phyloP scores from a whole-genome alignment of 2,888 invertebrate genomes.

The Ferdinandea cuprea region DNA sequence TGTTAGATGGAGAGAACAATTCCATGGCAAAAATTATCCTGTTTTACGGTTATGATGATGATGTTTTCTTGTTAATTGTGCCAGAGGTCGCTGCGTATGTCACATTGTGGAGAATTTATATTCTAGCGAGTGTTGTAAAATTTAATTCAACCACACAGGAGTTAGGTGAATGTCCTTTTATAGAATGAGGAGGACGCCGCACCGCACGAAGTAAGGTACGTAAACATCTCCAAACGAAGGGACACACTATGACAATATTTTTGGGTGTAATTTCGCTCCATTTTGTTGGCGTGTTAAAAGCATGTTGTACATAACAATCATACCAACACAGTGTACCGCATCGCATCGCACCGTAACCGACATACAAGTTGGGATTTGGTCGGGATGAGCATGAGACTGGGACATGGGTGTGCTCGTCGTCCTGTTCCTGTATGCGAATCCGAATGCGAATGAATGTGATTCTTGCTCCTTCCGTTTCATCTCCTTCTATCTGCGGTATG shows the following conservation, averaged over 20 bases:
- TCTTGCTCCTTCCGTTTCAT: not conserved
- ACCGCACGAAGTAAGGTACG: slow-evolving; percentile 32
- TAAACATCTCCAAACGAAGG: slow-evolving; percentile 58
- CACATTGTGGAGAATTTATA: slow-evolving; percentile 73
- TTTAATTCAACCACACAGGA: slow-evolving; percentile 73
- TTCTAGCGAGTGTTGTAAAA: slow-evolving; percentile 73
- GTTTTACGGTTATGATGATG: slow-evolving; percentile 74
- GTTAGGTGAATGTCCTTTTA: slow-evolving; percentile 69
- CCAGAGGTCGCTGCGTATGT: slow-evolving; percentile 73
- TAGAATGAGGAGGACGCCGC: not conserved
- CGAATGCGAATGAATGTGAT: slow-evolving; percentile 12
- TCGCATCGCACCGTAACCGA: slow-evolving; percentile 37
- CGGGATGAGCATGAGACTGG: too few relatives aligned
- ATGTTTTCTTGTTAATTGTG: slow-evolving; percentile 74
- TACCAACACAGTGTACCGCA: slow-evolving; percentile 57
- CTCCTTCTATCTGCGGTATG: not conserved
- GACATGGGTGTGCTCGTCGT: slow-evolving; percentile 6
- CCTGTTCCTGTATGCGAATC: slow-evolving; percentile 10
- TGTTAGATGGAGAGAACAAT: slow-evolving; percentile 43
- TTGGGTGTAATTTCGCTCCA: slow-evolving; percentile 71
- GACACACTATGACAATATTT: slow-evolving; percentile 67
- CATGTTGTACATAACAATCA: slow-evolving; percentile 74
- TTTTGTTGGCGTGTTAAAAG: slow-evolving; percentile 73
- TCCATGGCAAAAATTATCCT: slow-evolving; percentile 71
- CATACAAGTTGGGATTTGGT: slow-evolving; percentile 20